Evolutionary conservation across 2,113 vertebrate genomes (phyloP), one percentile per base, ranked within the genome.

Genomic region (Rutilus rutilus): DNA sequence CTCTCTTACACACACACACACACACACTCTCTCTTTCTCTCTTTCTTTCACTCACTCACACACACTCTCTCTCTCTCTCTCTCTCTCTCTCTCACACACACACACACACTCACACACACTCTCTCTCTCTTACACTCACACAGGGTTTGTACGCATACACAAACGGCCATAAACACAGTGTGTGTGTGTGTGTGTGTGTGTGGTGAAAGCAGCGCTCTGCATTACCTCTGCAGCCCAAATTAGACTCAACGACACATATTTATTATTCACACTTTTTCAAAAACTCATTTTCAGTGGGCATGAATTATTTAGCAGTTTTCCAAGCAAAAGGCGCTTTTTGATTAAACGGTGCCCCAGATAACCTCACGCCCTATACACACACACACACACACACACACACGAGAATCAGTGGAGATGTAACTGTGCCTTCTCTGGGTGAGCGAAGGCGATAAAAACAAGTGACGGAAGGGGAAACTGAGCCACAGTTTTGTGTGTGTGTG

Each of bases 281-380:
- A 94, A 93, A 92, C 64, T 85, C 50, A 50, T 86, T 92, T 93
- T 92, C 88, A 90, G 91, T 88, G 78, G 78, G 62, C 60, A 89
- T 93, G 71, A 95, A 92, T 93, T 92, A 95, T 95, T 95, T 88
- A 94, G 91, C 79, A 89, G 92, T 91, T 76, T 92, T 95, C 94
- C 85, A 91, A 92, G 83, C 87, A 87, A 89, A 92, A 90, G 90
- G 89, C 87, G 89, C 89, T 75, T 93, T 93, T 81, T 93, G 93
- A 94, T 94, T 94, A 94, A 93, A 94, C 65, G 78, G 82, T 54
- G 87, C 50, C 91, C 92, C 54, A 92, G 88, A 91, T 77, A 86
- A 85, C 88, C 89, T 60, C 87, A 85, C 47, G 77, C 36, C 59
- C 59, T 60, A 71, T 10, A 42, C 67, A 23, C 71, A 33, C 33